A percentile compares a stretch with the other conserved stretches of the same genome.
phyloP scores from a whole-genome alignment of 1,140 invertebrate species.

The Brachystomella parvula region DNA sequence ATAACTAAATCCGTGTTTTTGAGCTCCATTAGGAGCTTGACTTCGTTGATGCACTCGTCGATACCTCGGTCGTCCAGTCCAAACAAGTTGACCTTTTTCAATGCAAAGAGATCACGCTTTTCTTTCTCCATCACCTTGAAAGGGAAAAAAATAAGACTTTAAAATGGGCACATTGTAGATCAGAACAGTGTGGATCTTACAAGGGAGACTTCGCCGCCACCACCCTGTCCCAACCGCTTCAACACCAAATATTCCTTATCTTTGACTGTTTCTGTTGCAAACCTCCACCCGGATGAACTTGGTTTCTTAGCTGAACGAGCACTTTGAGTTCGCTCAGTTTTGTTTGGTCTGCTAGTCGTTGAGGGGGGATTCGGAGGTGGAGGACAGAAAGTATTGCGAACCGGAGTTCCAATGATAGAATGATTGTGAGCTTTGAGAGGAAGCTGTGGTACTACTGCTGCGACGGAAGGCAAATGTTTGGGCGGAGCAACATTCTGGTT shows the following conservation, averaged over 20 bases:
- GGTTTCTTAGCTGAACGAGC: slow-evolving; percentile 6
- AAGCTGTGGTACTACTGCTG: not conserved
- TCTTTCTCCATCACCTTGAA: slow-evolving; percentile 46
- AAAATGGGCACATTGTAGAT: not conserved
- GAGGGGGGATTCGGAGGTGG: not conserved
- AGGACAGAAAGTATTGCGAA: not conserved
- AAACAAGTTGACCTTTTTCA: slow-evolving; percentile 61
- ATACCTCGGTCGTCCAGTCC: slow-evolving; percentile 60
- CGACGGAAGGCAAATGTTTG: not conserved
- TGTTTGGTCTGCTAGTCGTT: not conserved
- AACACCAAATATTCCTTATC: slow-evolving; percentile 43
- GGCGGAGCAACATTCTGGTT: not conserved
- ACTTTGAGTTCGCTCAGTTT: not conserved
- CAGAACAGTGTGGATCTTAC: slow-evolving; percentile 40
- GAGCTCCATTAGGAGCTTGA: slow-evolving; percentile 70
- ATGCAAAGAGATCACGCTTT: slow-evolving; percentile 43
- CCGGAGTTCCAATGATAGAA: not conserved
- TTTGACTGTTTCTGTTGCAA: slow-evolving; percentile 41
- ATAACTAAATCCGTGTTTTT: slow-evolving; percentile 76
- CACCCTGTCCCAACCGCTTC: slow-evolving; percentile 51
- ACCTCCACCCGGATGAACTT: slow-evolving; percentile 25
- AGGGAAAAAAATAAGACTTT: slow-evolving; percentile 36
- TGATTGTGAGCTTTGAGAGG: not conserved
- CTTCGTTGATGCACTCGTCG: slow-evolving; percentile 82
- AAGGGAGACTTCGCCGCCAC: slow-evolving; percentile 53